Evolutionary conservation across 1,140 invertebrate genomes (phyloP).

Genomic region (Psilanteris sp.): DNA sequence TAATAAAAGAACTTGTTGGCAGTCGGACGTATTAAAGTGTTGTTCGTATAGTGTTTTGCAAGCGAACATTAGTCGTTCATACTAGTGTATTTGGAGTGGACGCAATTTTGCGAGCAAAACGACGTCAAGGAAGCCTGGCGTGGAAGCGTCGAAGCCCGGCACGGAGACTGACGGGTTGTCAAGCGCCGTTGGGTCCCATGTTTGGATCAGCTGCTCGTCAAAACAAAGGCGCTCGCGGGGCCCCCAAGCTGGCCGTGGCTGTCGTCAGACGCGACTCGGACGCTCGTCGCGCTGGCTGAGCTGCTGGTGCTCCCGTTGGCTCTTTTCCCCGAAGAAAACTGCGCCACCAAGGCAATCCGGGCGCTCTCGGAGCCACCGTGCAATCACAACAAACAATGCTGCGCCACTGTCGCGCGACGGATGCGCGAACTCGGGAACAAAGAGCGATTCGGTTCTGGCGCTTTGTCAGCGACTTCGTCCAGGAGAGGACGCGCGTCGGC

Average conservation of each 20-base stretch:
- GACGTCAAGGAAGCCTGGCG: not conserved
- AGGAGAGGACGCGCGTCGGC: not conserved
- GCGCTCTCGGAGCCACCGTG: constrained; percentile 20
- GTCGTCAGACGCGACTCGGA: constrained; percentile 36
- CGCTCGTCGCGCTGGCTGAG: not conserved
- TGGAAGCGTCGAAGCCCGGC: constrained; percentile 19
- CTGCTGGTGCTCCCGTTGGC: not conserved
- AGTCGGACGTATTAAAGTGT: too few species aligned
- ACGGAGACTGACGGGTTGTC: constrained; percentile 26
- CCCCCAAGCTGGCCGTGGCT: too few species aligned
- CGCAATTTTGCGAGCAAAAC: too few species aligned
- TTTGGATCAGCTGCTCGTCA: constrained; percentile 77
- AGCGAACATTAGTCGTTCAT: too few species aligned
- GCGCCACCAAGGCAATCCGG: not conserved
- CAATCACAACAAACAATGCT: constrained; percentile 67
- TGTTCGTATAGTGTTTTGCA: too few species aligned
- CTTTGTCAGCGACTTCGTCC: too few species aligned
- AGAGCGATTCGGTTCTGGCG: too few species aligned
- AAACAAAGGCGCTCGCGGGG: too few species aligned
- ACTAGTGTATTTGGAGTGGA: too few species aligned
- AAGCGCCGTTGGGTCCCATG: too few species aligned
- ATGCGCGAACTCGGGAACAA: constrained; percentile 66
- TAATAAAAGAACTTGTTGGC: too few species aligned
- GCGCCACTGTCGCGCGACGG: constrained; percentile 65
- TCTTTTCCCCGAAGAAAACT: not conserved